These are phyloP conservation scores for Pachymerium ferrugineum DNA, from an alignment of 2,888 invertebrate genomes.

Conservation along the genomic window DNA sequence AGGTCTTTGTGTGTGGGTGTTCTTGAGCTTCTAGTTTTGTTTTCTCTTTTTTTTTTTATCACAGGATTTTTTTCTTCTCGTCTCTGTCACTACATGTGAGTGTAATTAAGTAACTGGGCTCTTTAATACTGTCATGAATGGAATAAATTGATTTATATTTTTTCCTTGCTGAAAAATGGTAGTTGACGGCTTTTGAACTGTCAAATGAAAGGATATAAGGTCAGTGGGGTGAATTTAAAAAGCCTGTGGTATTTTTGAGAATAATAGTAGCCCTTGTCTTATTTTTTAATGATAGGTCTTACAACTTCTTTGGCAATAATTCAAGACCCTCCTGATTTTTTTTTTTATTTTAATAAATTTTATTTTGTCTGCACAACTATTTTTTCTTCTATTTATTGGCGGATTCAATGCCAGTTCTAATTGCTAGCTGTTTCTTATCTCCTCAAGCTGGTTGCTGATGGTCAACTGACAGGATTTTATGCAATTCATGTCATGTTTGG, in stretches of 20 bases:
- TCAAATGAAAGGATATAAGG: neutral
- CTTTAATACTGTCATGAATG: neutral
- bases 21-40: neutral
- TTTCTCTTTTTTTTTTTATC: neutral
- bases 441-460: neutral
- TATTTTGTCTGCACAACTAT: neutral
- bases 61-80: neutral
- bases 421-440: neutral
- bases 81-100: neutral
- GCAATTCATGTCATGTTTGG: neutral
- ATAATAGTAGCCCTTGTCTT: slow-evolving; percentile 11
- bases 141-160: slow-evolving; percentile 18
- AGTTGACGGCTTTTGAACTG: neutral
- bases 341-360: no score
- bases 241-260: slow-evolving; percentile 4
- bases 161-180: neutral
- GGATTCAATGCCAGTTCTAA: slow-evolving; percentile 1
- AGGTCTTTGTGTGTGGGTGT: slow-evolving; percentile 14
- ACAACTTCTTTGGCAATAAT: slow-evolving; percentile 11
- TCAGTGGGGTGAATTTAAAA: neutral
- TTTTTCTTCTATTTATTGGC: neutral
- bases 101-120: slow-evolving; percentile 6
- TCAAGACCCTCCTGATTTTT: neutral
- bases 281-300: slow-evolving; percentile 20
- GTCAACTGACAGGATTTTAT: neutral